Conservation (phyloP, 2,797 vertebrate species). For the Microhierax caerulescens region DNA sequence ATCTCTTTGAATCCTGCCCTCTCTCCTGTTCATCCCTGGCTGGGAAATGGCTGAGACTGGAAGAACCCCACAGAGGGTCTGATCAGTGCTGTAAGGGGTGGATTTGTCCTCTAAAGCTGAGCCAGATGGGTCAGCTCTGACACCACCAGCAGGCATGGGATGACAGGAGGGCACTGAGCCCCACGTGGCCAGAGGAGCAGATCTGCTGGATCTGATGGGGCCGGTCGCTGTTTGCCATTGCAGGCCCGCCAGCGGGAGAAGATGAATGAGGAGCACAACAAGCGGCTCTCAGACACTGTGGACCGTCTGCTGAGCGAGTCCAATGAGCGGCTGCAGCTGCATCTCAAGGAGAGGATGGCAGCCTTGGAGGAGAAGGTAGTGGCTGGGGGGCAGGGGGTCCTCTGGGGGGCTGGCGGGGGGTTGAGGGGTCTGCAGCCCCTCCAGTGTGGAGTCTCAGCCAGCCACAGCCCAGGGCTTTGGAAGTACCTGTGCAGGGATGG, state of each 20-base stretch:
- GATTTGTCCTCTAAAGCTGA: background rate
- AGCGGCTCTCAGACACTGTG: constrained; percentile 91
- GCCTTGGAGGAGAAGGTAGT: constrained; percentile 93
- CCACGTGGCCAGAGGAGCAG: background rate
- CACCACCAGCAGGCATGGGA: fast-evolving
- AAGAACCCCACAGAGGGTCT: background rate
- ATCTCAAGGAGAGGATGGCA: constrained; percentile 95
- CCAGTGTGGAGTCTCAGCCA: fast-evolving
- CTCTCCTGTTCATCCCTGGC: background rate
- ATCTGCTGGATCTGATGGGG: background rate
- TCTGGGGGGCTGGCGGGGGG: background rate
- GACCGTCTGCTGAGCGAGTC: constrained; percentile 94
- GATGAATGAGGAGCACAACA: constrained; percentile 98
- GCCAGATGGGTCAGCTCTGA: background rate
- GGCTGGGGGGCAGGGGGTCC: background rate
- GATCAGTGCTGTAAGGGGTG: background rate
- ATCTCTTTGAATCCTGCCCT: background rate
- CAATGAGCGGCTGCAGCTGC: constrained; percentile 93
- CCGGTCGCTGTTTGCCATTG: background rate
- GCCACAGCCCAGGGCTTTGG: background rate
- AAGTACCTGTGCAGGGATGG: background rate
- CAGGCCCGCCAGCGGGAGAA: constrained; percentile 94
- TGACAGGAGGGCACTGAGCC: background rate
- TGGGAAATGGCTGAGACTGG: background rate
- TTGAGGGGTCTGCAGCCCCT: background rate